Evolutionary conservation across 2,888 invertebrate genomes (phyloP).

Genomic region (Portevinia maculata): DNA sequence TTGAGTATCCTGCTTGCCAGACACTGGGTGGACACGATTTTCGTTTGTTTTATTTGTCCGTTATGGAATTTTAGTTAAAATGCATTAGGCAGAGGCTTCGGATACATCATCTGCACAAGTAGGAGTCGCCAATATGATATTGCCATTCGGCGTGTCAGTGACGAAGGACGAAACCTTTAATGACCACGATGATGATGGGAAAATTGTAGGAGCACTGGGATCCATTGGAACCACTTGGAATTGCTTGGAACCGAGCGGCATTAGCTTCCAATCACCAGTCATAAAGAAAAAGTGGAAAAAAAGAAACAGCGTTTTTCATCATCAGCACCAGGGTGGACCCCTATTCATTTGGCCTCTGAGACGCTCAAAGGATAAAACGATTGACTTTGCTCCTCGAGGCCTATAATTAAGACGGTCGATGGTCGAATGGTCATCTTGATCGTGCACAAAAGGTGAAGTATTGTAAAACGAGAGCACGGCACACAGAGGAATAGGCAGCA

Average conservation of each 20-base stretch:
- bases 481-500: conserved; percentile 18
- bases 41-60: conserved; percentile 42
- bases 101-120: conserved; percentile 20
- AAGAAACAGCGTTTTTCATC: conserved; percentile 10
- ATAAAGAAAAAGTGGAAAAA: conserved; percentile 15
- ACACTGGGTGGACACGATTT: conserved; percentile 71
- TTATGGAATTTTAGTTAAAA: conserved; percentile 59
- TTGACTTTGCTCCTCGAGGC: conserved; percentile 71
- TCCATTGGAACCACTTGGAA: too few relatives aligned
- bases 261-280: conserved; percentile 45
- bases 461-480: conserved; percentile 66
- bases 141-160: conserved; percentile 49
- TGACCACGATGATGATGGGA: conserved; percentile 56
- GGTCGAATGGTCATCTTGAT: conserved; percentile 58
- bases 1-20: conserved; percentile 47
- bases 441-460: conserved; percentile 64
- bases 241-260: not conserved
- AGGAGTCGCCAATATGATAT: conserved; percentile 62
- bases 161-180: conserved; percentile 69
- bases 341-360: conserved; percentile 65
- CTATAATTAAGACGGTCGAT: conserved; percentile 73
- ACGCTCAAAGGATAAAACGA: conserved; percentile 70
- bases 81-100: conserved; percentile 32
- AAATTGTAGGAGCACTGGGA: conserved; percentile 43
- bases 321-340: conserved; percentile 60